These are phyloP conservation scores for roundworm (Caenorhabditis elegans) DNA, from an alignment of 1,140 invertebrate species.

Conservation along the genomic window DNA sequence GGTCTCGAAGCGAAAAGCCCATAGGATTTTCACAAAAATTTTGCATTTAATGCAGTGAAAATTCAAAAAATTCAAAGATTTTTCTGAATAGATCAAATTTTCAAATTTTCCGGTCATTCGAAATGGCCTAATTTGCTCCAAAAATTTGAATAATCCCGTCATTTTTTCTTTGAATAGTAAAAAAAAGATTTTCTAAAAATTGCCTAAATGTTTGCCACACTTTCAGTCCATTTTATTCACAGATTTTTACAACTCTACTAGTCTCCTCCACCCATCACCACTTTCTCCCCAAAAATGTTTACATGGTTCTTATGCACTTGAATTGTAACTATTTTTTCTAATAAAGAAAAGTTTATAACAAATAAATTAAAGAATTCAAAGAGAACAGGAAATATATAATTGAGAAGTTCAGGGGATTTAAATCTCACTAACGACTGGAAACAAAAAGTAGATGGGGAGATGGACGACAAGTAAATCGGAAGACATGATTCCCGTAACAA, in stretches of 20 bases:
- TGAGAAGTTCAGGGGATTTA: not conserved
- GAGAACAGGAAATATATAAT: not conserved
- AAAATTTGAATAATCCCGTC: constrained; percentile 2
- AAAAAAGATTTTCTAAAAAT: not conserved
- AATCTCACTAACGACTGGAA: too few species aligned
- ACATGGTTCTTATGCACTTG: not conserved
- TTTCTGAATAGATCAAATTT: not conserved
- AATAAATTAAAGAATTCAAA: too few species aligned
- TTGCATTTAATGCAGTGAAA: not conserved
- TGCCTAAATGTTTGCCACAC: not conserved
- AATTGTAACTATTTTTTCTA: too few species aligned
- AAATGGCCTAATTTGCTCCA: not conserved
- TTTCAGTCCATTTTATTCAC: not conserved
- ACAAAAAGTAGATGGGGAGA: too few species aligned
- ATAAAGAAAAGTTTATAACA: too few species aligned
- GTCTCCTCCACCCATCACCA: constrained; percentile 12
- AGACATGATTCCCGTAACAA: too few species aligned
- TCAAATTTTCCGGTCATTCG: not conserved
- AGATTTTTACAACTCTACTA: not conserved
- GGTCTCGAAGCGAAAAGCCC: not conserved
- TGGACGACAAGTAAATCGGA: too few species aligned
- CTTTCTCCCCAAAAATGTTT: not conserved
- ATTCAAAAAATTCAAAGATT: not conserved
- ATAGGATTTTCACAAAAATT: not conserved
- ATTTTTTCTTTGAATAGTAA: constrained; percentile 1